Evolutionary conservation across 1,140 invertebrate species (phyloP), one percentile per base, ranked within the genome.

Genomic region (Ceratina australensis): DNA sequence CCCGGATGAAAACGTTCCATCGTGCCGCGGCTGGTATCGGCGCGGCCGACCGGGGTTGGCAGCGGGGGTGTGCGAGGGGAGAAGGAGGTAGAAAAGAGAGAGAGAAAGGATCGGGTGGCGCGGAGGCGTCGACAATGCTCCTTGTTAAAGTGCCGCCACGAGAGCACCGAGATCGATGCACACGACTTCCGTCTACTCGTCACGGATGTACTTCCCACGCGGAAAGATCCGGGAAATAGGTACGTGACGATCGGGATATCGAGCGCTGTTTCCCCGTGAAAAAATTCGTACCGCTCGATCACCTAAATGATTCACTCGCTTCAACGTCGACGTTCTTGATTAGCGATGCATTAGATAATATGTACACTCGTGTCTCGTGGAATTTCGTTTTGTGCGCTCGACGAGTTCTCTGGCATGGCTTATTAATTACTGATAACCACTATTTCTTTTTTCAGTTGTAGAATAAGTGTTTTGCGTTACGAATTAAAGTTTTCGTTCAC

Each of bases 101-200:
- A 42, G 33, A 42, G 33, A 42, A 42, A 42, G 33, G 33, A 42
- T 42, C 33, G 33, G 33, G 10, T 42, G 33, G 33, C 33, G 56
- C 33, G 12, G 12, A 18, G 60, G 49, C 28, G 18, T 64, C 59
- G 81, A 86, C 81, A 86, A 86, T 85, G 56, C 81, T 83, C 49
- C 78, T 86, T 86, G 72, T 80, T 74, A 75, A 59, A 80, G 63
- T 71, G 60, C 63, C 63, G 49, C 61, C 26, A 18, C 60, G 66
- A 81, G 57, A 71, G 59, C 64, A 69, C 57, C 56, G 71, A 80
- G 78, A 83, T 83, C 71, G 72, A 83, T 83, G 78, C 61, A 67
- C 49, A 13, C 76, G 52, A 47, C 26, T 79, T 67, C 69, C 76
- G 60, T 61, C 54, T 22, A 61, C 61, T 57, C 33, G 76, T 59